Conservation (phyloP, 2,113 vertebrate genomes). For the Aphelocoma coerulescens region DNA sequence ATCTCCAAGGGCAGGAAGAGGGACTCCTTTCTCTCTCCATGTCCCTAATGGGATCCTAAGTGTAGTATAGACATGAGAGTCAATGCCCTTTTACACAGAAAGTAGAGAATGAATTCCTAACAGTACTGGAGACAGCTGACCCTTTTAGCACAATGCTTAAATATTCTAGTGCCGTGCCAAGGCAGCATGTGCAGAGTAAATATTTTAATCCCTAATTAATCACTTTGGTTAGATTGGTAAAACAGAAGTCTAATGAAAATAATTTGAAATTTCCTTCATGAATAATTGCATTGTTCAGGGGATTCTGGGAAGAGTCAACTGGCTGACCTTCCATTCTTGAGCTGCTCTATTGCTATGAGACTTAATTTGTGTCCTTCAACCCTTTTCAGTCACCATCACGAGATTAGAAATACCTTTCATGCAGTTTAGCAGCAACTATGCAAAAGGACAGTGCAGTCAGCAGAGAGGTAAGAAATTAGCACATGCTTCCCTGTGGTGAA, state of each 20-base stretch:
- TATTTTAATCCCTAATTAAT: constrained; percentile 90
- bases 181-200: constrained; percentile 85
- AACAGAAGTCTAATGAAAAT: constrained; percentile 87
- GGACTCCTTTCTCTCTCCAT: neutral
- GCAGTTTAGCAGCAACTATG: constrained; percentile 72
- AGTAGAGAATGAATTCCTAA: constrained; percentile 77
- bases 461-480: constrained; percentile 56
- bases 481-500: constrained; percentile 16
- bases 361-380: constrained; percentile 75
- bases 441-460: constrained; percentile 67
- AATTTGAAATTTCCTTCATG: constrained; percentile 86
- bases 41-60: constrained; percentile 59
- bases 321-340: constrained; percentile 79
- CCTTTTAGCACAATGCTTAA: constrained; percentile 82
- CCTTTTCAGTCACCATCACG: constrained; percentile 68
- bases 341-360: constrained; percentile 69
- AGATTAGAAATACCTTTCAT: constrained; percentile 78
- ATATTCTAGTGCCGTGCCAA: constrained; percentile 83
- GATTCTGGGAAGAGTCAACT: constrained; percentile 84
- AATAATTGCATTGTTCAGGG: constrained; percentile 84
- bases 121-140: constrained; percentile 79
- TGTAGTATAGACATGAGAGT: constrained; percentile 70
- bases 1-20: neutral
- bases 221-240: constrained; percentile 87
- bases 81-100: constrained; percentile 75